A percentile compares a stretch with the other conserved stretches of the same genome.
phyloP scores from a whole-genome alignment of 2,113 vertebrate genomes.

The Sander vitreus region DNA sequence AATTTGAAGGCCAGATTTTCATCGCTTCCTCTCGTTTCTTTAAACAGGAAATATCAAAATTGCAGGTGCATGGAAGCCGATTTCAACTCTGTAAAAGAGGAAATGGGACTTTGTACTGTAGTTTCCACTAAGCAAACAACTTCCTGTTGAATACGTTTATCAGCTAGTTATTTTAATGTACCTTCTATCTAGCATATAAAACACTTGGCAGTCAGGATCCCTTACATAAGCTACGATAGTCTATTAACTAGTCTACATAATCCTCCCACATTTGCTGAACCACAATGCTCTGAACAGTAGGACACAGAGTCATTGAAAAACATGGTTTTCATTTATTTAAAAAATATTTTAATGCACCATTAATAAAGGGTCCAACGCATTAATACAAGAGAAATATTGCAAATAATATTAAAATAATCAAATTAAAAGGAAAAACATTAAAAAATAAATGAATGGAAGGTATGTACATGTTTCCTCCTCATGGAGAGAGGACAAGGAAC shows the following conservation, averaged over 20 bases:
- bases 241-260: not conserved
- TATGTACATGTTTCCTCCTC: slow-evolving; percentile 86
- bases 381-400: slow-evolving; percentile 90
- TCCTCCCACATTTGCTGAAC: not conserved
- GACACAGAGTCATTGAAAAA: slow-evolving; percentile 15
- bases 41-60: slow-evolving; percentile 21
- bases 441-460: slow-evolving; percentile 85
- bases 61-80: slow-evolving; percentile 23
- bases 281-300: not conserved
- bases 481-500: slow-evolving; percentile 82
- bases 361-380: slow-evolving; percentile 90
- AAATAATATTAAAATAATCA: slow-evolving; percentile 91
- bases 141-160: slow-evolving; percentile 12
- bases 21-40: slow-evolving; percentile 6
- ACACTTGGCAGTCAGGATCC: not conserved
- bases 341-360: slow-evolving; percentile 92
- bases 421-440: slow-evolving; percentile 82
- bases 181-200: not conserved
- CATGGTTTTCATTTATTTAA: slow-evolving; percentile 79
- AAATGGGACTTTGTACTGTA: not conserved
- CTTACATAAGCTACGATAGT: no score
- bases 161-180: not conserved
- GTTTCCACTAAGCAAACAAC: not conserved
- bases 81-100: not conserved
- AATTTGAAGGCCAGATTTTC: not conserved